phyloP scores from a whole-genome alignment of 37 sponge, comb jelly and placozoan species.

The Aplysina aerophoba region DNA sequence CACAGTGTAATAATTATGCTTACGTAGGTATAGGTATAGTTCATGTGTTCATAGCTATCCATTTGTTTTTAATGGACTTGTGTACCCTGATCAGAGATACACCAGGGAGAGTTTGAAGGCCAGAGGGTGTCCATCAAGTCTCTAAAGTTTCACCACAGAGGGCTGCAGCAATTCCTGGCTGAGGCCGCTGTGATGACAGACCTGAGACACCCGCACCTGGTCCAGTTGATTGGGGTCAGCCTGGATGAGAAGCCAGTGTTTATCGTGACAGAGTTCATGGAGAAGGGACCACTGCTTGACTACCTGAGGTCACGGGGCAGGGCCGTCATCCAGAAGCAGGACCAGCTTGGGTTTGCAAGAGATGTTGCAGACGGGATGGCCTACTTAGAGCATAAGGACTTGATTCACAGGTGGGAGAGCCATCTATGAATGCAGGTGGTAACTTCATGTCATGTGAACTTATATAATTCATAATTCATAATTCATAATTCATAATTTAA shows the following conservation, averaged over 20 bases:
- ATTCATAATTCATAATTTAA: no score
- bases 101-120: conserved; percentile 82
- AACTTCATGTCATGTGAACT: no score
- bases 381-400: conserved; percentile 50
- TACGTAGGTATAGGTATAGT: no score
- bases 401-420: conserved; percentile 49
- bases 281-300: conserved; percentile 71
- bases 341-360: conserved; percentile 42
- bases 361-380: conserved; percentile 59
- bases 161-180: conserved; percentile 75
- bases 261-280: conserved; percentile 78
- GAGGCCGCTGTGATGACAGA: conserved; percentile 97
- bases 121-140: conserved; percentile 92
- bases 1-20: no score
- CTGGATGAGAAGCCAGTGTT: conserved; percentile 55
- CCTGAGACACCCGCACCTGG: conserved; percentile 65
- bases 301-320: conserved; percentile 78
- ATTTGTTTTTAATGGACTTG: background rate
- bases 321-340: conserved; percentile 50
- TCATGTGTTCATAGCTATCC: background rate
- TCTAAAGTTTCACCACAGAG: conserved; percentile 77
- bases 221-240: conserved; percentile 69
- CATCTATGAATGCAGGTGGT: no score
- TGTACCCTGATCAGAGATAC: conserved; percentile 70
- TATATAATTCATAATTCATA: no score